A percentile compares a stretch with the other conserved stretches of the same genome.
Evolutionary conservation across 2,113 vertebrate species (phyloP).

Genomic region (Mungos mungo): DNA sequence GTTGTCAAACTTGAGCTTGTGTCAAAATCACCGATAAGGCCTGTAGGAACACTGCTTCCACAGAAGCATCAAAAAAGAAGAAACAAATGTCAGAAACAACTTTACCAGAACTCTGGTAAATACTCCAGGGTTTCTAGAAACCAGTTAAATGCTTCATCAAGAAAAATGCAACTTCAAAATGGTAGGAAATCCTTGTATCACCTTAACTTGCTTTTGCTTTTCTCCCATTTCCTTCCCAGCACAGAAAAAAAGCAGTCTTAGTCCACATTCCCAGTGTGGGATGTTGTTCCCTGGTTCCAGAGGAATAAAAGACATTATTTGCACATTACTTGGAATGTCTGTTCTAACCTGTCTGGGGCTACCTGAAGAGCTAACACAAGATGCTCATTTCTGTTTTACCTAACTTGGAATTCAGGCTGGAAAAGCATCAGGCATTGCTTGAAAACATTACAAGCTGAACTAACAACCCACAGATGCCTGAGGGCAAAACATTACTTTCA

Average conservation of each 20-base stretch:
- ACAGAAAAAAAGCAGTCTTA: neutral
- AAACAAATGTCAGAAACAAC: neutral
- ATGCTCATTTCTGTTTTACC: neutral
- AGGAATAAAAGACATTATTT: neutral
- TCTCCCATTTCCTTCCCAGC: neutral
- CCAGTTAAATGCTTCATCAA: neutral
- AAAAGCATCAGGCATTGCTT: neutral
- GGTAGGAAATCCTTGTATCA: neutral
- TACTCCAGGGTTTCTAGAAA: neutral
- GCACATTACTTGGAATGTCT: neutral
- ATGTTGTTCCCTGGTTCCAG: neutral
- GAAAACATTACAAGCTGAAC: conserved; percentile 15
- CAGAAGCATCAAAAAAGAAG: neutral
- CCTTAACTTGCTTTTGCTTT: conserved; percentile 28
- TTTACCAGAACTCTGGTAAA: neutral
- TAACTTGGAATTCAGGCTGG: neutral
- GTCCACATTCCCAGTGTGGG: neutral
- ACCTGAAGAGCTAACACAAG: neutral
- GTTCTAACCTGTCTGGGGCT: neutral
- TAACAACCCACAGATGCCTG: neutral
- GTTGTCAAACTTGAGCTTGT: neutral
- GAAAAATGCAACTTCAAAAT: neutral
- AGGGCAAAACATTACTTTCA: conserved; percentile 4
- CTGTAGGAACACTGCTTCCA: neutral
- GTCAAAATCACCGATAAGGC: neutral